These are phyloP conservation scores for Mycalesis mineus DNA, from an alignment of 2,888 invertebrate species.

Conservation along the genomic window DNA sequence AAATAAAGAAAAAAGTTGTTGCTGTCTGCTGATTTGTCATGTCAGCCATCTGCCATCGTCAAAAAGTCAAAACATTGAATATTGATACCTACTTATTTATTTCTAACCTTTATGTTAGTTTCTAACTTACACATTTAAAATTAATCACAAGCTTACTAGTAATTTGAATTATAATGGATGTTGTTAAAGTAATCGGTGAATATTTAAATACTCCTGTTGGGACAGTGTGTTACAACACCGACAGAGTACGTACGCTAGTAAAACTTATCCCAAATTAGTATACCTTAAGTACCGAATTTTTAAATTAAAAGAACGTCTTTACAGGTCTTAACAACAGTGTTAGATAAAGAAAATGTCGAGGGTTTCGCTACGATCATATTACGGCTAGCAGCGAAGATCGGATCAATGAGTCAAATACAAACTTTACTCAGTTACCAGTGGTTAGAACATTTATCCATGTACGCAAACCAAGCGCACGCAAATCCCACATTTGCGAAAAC, in stretches of 20 bases:
- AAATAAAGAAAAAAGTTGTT: no score
- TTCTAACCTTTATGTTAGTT: no score
- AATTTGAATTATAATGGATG: conserved; percentile 47
- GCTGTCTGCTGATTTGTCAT: no score
- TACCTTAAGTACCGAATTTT: background rate
- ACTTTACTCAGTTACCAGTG: conserved; percentile 78
- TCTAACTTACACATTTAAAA: no score
- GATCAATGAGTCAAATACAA: conserved; percentile 60
- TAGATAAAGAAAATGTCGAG: conserved; percentile 62
- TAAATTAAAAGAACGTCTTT: conserved; percentile 1
- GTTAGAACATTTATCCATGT: conserved; percentile 81
- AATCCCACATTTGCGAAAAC: conserved; percentile 62
- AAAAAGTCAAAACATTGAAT: no score
- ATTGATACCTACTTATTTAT: no score
- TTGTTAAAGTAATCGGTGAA: conserved; percentile 71
- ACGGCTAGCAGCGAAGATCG: conserved; percentile 63
- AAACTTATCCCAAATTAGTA: no score
- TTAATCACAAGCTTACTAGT: no score
- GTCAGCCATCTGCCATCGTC: no score
- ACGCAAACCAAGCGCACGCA: conserved; percentile 67
- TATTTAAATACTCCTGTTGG: conserved; percentile 74
- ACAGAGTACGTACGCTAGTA: conserved; percentile 53
- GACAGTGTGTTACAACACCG: conserved; percentile 72
- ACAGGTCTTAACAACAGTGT: conserved; percentile 70
- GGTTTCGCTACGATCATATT: conserved; percentile 76